Evolutionary conservation across 2,113 vertebrate species (phyloP), one percentile per base, ranked within the genome.

Genomic region (Poecile atricapillus): DNA sequence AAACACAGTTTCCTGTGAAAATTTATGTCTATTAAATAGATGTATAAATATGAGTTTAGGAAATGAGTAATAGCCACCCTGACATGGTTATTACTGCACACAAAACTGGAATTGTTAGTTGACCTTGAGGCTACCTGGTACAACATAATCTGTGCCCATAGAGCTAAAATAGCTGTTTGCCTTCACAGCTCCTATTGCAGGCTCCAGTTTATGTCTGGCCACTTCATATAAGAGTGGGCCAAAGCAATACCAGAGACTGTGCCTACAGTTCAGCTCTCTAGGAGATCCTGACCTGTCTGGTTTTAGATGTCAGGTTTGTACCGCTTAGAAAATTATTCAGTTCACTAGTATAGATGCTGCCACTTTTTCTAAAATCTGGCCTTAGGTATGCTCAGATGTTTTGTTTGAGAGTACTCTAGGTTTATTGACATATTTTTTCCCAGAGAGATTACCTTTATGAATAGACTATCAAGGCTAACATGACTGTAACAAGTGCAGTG

Each of bases 41-140:
- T 15, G 7, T 14, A 43, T 31, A 63, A 84, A 52, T 47, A 67
- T 12, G 12, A 53, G 30, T 60, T 56, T 52, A 59, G 21, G 27
- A 78, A 63, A 59, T 37, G 2, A 74, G 2, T 17, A 21, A 15
- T 27, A 49, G n/a, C 24, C 15, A 59, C 4, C 7, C 5, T 53
- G n/a, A 39, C 59, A 28, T 18, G 4, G 8, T n/a, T 74, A 49
- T 11, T 44, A 18, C 7, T 0, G 7, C 15, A 27, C 43, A 39
- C 4, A 55, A 33, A 80, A 43, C 1, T 0, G 1, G 7, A 70
- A 49, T 11, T 60, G 3, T 21, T 59, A 13, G 35, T 41, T 41
- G 41, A 71, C 8, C 11, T 20, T 47, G 37, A 74, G 28, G 24
- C 17, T 90, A 17, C 11, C 19, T 47, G 19, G 30, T 43, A 19